phyloP scores from a whole-genome alignment of 1,140 invertebrate species.

The Nixonia krombeini region DNA sequence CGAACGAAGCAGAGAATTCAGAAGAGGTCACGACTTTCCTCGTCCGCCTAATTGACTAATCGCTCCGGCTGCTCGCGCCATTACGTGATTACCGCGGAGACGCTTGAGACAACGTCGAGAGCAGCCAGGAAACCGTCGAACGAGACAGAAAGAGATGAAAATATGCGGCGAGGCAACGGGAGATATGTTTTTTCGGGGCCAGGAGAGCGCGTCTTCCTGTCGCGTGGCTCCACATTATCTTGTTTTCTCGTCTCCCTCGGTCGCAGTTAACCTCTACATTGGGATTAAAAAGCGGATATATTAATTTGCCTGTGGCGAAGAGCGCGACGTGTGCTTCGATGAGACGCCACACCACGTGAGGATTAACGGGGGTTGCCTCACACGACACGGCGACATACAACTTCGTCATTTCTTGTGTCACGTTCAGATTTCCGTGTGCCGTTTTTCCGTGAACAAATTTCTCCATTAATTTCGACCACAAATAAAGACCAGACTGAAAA shows the following conservation, averaged over 20 bases:
- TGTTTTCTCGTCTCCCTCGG: slow-evolving; percentile 62
- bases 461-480: no score
- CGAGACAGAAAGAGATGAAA: slow-evolving; percentile 17
- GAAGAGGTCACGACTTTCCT: slow-evolving; percentile 54
- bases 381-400: no score
- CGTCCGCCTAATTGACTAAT: slow-evolving; percentile 61
- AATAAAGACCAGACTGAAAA: no score
- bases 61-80: slow-evolving; percentile 51
- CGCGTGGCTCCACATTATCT: slow-evolving; percentile 67
- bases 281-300: slow-evolving; percentile 72
- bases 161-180: slow-evolving; percentile 13
- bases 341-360: slow-evolving; percentile 3
- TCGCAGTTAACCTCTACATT: slow-evolving; percentile 68
- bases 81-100: slow-evolving; percentile 58
- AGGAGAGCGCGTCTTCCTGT: slow-evolving; percentile 60
- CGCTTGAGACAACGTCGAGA: slow-evolving; percentile 34
- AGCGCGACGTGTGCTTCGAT: slow-evolving; percentile 34
- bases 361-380: no score
- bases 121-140: slow-evolving; percentile 8
- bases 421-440: no score
- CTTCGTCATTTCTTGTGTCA: no score
- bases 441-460: no score
- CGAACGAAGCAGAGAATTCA: slow-evolving; percentile 39
- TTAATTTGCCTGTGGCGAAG: slow-evolving; percentile 58
- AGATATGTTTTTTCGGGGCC: slow-evolving; percentile 27